Conservation (phyloP, 2,888 invertebrate genomes). For the Raillietiella orientalis region DNA sequence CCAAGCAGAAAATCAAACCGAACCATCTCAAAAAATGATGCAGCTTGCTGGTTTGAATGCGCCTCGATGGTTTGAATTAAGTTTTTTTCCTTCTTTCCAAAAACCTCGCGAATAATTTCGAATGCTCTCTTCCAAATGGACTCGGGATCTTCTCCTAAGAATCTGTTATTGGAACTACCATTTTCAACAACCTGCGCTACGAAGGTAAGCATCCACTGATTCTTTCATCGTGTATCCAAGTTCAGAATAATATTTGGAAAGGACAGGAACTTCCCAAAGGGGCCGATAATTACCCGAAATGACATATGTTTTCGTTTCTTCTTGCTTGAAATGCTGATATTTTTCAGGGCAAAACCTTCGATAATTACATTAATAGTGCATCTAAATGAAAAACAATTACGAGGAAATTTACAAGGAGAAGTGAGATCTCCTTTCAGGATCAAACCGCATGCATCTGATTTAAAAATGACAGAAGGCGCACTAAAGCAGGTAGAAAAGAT, state of each 20-base stretch:
- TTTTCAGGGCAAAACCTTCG: conserved; percentile 50
- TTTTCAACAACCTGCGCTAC: no score
- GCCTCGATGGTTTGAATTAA: not conserved
- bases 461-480: no score
- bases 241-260: conserved; percentile 30
- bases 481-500: no score
- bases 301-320: conserved; percentile 54
- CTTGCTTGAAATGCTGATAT: conserved; percentile 63
- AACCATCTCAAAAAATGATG: conserved; percentile 88
- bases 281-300: conserved; percentile 80
- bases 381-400: no score
- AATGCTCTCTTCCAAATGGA: conserved; percentile 47
- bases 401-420: no score
- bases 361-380: conserved; percentile 8
- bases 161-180: conserved; percentile 3
- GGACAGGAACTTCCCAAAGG: conserved; percentile 59
- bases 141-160: conserved; percentile 32
- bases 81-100: conserved; percentile 10
- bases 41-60: conserved; percentile 10
- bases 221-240: conserved; percentile 54
- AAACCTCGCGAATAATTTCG: conserved; percentile 33
- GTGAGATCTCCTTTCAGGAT: no score
- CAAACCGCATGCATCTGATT: no score
- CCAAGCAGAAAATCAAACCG: conserved; percentile 79
- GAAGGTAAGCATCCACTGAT: conserved; percentile 37